Percentiles rank a stretch among this genome's conserved stretches.
phyloP scores from a whole-genome alignment of 2,888 invertebrate species.

The Mactromeris polynyma region DNA sequence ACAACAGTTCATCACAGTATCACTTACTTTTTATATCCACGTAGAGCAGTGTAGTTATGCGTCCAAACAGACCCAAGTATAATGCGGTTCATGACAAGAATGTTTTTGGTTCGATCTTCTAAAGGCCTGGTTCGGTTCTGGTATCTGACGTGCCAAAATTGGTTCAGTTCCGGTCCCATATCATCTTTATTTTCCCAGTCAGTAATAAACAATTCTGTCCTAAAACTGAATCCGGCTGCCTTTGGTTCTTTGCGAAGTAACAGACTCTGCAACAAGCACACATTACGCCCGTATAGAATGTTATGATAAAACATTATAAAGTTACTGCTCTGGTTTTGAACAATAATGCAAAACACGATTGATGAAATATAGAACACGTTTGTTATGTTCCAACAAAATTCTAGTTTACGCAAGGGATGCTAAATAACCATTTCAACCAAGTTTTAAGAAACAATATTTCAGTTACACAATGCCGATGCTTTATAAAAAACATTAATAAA shows the following conservation, averaged over 20 bases:
- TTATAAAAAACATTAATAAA: too few relatives aligned
- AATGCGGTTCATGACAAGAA: conserved; percentile 27
- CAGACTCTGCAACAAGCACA: neutral
- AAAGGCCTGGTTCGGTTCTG: conserved; percentile 39
- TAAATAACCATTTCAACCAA: too few relatives aligned
- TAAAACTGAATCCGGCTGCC: conserved; percentile 50
- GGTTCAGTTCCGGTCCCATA: conserved; percentile 26
- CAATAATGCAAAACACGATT: too few relatives aligned
- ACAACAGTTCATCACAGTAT: too few relatives aligned
- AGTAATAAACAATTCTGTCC: conserved; percentile 45
- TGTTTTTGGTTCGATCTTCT: conserved; percentile 36
- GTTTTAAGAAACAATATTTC: too few relatives aligned
- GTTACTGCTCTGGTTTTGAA: too few relatives aligned
- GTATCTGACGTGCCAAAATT: conserved; percentile 40
- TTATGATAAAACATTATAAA: too few relatives aligned
- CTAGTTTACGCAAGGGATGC: too few relatives aligned
- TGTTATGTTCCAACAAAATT: too few relatives aligned
- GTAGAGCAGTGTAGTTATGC: conserved; percentile 37
- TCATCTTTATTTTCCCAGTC: conserved; percentile 42
- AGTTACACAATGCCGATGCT: too few relatives aligned
- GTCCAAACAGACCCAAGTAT: conserved; percentile 48
- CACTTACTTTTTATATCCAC: conserved; percentile 37
- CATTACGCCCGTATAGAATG: too few relatives aligned
- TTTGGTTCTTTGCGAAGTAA: conserved; percentile 29
- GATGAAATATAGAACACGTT: too few relatives aligned